Percentiles rank a stretch among this genome's conserved stretches.
phyloP scores from a whole-genome alignment of 2,113 vertebrate species.

The Phylloscopus trochilus region DNA sequence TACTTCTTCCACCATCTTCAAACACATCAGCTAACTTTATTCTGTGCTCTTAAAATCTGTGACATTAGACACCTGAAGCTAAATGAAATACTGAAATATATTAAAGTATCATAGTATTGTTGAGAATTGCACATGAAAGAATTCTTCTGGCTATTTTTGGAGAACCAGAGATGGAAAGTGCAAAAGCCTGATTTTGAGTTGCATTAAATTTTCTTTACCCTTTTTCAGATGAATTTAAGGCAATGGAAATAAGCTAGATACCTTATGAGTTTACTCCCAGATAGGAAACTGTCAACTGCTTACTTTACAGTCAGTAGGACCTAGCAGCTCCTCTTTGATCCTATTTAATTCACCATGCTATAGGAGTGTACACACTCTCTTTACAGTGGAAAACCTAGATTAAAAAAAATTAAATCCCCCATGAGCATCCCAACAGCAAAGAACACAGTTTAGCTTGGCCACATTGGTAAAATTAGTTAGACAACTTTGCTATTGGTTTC shows the following conservation, averaged over 20 bases:
- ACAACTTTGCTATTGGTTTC: neutral
- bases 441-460: neutral
- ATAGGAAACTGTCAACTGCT: neutral
- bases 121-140: neutral
- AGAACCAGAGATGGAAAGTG: neutral
- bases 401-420: neutral
- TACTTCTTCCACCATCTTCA: neutral
- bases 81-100: neutral
- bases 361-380: neutral
- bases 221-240: neutral
- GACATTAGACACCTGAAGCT: neutral
- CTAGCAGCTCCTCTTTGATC: neutral
- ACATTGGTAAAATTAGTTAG: neutral
- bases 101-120: neutral
- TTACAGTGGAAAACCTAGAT: neutral
- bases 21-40: neutral
- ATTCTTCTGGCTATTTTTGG: neutral
- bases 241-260: neutral
- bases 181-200: neutral
- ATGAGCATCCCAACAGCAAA: neutral
- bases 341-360: neutral
- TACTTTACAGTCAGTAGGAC: neutral
- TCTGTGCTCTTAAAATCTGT: neutral
- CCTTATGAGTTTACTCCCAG: neutral
- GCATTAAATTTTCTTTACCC: neutral